Conservation (phyloP, 1,140 invertebrate genomes). For the Paralvinella palmiformis region DNA sequence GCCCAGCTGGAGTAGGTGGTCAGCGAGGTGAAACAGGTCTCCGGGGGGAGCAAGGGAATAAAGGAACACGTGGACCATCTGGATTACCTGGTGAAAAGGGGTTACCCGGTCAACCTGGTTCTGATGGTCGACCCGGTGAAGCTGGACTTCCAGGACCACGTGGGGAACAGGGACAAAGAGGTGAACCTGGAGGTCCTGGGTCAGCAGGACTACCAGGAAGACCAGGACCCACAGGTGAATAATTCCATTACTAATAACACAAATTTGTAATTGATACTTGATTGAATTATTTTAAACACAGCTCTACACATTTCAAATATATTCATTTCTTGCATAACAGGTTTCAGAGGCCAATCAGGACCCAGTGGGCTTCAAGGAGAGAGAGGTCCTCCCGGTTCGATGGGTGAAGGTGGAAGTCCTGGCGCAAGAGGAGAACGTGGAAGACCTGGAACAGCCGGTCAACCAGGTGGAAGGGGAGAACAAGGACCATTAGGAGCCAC, state of each 20-base stretch:
- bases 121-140: neutral
- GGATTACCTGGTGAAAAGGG: conserved; percentile 15
- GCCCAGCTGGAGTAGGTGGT: conserved; percentile 1
- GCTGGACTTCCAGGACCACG: no score
- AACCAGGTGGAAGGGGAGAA: neutral
- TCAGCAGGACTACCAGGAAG: neutral
- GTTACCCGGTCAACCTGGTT: no score
- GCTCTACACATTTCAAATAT: no score
- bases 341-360: neutral
- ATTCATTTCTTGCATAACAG: no score
- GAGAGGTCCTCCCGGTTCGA: neutral
- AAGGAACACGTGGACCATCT: neutral
- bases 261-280: neutral
- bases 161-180: neutral
- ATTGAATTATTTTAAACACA: neutral
- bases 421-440: no score
- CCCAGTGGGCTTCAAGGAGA: conserved; percentile 5
- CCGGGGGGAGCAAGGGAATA: conserved; percentile 5
- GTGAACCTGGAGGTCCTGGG: neutral
- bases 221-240: conserved; percentile 6
- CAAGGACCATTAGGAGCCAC: conserved; percentile 4
- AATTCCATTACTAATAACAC: no score
- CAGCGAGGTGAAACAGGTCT: conserved; percentile 1
- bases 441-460: neutral
- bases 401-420: neutral